Conservation (phyloP, 2,888 invertebrate genomes). For the Oithona nana region DNA sequence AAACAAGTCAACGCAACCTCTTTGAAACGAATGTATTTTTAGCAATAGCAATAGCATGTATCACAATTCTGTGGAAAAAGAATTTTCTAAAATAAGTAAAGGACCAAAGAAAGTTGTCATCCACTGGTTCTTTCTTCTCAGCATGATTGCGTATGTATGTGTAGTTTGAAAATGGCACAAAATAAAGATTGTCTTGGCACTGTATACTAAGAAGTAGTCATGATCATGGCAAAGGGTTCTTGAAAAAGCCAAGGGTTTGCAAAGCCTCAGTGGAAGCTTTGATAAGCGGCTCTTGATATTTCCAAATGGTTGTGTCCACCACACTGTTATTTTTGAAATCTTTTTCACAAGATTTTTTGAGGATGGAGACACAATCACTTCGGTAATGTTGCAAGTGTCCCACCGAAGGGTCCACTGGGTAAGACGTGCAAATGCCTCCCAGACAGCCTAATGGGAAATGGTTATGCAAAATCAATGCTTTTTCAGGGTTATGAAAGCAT, state of each 20-base stretch:
- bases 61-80: too few relatives aligned
- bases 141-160: background rate
- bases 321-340: conserved; percentile 62
- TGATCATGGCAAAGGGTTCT: too few relatives aligned
- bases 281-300: conserved; percentile 56
- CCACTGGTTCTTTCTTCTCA: too few relatives aligned
- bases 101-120: too few relatives aligned
- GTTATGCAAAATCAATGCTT: conserved; percentile 60
- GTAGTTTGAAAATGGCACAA: background rate
- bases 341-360: conserved; percentile 55
- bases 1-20: too few relatives aligned
- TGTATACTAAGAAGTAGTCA: conserved; percentile 9
- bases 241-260: conserved; percentile 45
- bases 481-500: conserved; percentile 78
- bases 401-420: conserved; percentile 55
- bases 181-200: conserved; percentile 1
- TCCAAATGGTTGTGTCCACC: conserved; percentile 69
- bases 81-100: too few relatives aligned
- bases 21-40: too few relatives aligned
- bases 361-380: conserved; percentile 69
- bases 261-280: conserved; percentile 48
- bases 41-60: too few relatives aligned
- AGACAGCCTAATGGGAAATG: conserved; percentile 77
- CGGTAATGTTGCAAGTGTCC: conserved; percentile 86
- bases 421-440: conserved; percentile 56